Evolutionary conservation across 2,113 vertebrate species (phyloP).

Genomic region (Myrmecobius fasciatus): DNA sequence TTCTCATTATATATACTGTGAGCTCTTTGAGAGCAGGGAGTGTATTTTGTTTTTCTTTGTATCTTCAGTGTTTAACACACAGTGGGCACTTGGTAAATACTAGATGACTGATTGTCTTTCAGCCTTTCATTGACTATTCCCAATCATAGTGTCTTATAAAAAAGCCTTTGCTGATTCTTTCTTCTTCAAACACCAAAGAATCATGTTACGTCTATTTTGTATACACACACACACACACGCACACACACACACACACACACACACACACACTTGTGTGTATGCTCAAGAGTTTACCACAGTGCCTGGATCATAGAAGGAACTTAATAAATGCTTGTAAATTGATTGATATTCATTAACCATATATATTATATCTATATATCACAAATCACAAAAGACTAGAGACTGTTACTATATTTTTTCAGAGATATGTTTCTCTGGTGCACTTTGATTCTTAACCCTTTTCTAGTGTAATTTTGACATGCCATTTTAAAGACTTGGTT

Average conservation of each 20-base stretch:
- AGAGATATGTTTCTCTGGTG: background rate
- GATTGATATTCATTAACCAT: background rate
- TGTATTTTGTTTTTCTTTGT: background rate
- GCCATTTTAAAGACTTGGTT: constrained; percentile 57
- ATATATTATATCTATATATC: background rate
- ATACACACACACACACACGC: too few species aligned
- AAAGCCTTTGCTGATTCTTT: background rate
- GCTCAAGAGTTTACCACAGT: background rate
- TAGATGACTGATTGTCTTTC: background rate
- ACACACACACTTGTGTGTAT: background rate
- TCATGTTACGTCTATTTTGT: background rate
- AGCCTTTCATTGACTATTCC: background rate
- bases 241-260: too few species aligned
- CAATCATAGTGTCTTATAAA: background rate
- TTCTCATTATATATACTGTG: background rate
- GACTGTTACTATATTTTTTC: accelerated
- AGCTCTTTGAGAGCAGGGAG: background rate
- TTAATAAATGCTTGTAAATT: background rate
- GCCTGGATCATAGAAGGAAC: background rate
- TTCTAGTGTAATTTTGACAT: constrained; percentile 21
- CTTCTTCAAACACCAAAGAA: background rate
- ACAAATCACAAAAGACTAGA: background rate
- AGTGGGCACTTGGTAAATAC: background rate
- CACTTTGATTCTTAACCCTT: constrained; percentile 47
- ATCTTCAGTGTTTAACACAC: background rate